These are phyloP conservation scores for Psittacula echo DNA, from an alignment of 2,797 vertebrate genomes.

Conservation along the genomic window DNA sequence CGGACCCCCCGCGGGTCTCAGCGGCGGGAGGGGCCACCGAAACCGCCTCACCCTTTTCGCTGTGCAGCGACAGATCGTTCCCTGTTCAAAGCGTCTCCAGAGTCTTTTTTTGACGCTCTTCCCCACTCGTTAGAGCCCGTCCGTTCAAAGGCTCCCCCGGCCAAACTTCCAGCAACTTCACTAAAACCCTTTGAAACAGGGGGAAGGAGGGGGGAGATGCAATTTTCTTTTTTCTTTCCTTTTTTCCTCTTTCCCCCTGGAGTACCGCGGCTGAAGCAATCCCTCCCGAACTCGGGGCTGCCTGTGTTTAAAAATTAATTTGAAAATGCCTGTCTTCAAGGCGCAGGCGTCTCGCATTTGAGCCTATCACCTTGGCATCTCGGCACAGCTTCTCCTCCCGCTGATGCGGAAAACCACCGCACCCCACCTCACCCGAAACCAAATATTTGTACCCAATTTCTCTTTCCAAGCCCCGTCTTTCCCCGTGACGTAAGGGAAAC, in stretches of 20 bases:
- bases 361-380: background rate
- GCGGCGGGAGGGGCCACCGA: background rate
- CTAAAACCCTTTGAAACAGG: background rate
- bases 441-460: background rate
- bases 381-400: background rate
- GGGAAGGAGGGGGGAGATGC: background rate
- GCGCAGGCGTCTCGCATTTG: background rate
- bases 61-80: background rate
- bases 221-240: background rate
- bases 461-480: background rate
- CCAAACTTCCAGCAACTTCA: conserved; percentile 35
- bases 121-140: background rate
- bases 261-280: background rate
- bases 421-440: background rate
- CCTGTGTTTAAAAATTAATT: conserved; percentile 18
- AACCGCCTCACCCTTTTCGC: background rate
- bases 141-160: background rate
- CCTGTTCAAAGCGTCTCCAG: background rate
- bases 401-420: background rate
- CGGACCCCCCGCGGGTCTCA: background rate
- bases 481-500: background rate
- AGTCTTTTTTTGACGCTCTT: background rate
- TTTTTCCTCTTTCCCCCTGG: rapidly evolving
- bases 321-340: background rate
- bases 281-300: background rate